Base-by-base conservation (phyloP, 2,888 invertebrate genomes). In the Eupithecia pulchellata region DNA sequence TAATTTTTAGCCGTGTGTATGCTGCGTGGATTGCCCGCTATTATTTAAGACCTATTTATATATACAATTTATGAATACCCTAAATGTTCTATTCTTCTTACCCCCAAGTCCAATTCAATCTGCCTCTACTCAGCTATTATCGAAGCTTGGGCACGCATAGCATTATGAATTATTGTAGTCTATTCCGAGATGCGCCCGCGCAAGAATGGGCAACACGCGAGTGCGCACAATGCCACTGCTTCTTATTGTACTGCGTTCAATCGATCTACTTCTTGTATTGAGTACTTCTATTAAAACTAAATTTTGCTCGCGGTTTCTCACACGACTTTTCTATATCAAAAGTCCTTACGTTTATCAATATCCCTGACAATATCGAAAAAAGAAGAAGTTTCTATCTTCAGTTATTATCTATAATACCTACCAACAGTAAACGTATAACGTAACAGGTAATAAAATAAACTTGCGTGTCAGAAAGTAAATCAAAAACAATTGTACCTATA, bases 101-200 rank as follows among this genome's bases (percentile, higher is more conserved):
- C 14, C 29, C 5, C 58, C 34, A 36, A 61, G 32, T 25, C 68
- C 68, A 73, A 70, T 73, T 58, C 73, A 69, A 36, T 32, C 5
- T 4, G 62, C 6, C 20, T 27, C 30, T 60, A 75, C 69, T 72
- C 62, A 76, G 80, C 83, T 85, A 89, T 86, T 87, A 87, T 89
- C 84, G 86, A 81, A 78, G 79, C 71, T 63, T 72, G 78, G 79
- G 81, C 83, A 79, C 84, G 86, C 86, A 86, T 86, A 90, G 86
- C 89, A 79, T 88, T 91, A 92, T 92, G 92, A 92, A 89, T 92
- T 91, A 92, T 92, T 91, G 88, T 91, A 87, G 85, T 91, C 92
- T 92, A 92, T 92, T 92, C 87, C 81, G 68, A 82, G 88, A 80
- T 70, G 83, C 81, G 85, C 85, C 84, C 89, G 84, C 83, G 86